A percentile compares a stretch with the other conserved stretches of the same genome.
Conservation (phyloP, 1,140 invertebrate species). For the Philotrypesis tridentata region DNA sequence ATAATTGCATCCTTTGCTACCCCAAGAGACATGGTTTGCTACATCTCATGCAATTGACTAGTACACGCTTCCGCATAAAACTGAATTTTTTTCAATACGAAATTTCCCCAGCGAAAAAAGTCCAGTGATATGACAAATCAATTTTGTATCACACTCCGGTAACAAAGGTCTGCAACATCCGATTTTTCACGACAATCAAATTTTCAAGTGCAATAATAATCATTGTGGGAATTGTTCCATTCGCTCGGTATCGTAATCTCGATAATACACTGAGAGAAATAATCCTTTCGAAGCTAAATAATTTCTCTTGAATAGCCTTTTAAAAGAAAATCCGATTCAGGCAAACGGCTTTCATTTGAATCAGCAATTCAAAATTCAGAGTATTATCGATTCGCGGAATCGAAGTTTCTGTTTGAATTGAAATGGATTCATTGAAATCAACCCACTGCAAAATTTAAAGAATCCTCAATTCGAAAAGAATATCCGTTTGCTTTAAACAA, state of each 20-base stretch:
- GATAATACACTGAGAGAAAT: too few species aligned
- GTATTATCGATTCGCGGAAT: too few species aligned
- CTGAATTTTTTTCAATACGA: neutral
- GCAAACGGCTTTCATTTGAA: too few species aligned
- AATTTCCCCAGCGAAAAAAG: neutral
- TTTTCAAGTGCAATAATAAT: conserved; percentile 9
- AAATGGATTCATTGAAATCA: too few species aligned
- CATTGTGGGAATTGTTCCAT: neutral
- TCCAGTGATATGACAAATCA: neutral
- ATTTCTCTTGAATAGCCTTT: too few species aligned
- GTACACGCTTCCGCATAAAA: neutral
- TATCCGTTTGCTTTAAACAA: too few species aligned
- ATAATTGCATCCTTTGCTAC: neutral
- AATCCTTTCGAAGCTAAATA: too few species aligned
- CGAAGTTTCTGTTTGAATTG: too few species aligned
- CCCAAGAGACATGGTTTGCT: neutral
- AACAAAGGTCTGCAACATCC: neutral
- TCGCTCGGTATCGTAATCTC: conserved; percentile 5
- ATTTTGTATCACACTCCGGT: neutral
- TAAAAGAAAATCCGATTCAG: too few species aligned
- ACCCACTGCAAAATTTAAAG: too few species aligned
- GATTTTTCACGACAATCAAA: neutral
- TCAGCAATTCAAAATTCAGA: too few species aligned
- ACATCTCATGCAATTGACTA: neutral
- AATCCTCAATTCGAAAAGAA: too few species aligned